phyloP scores from a whole-genome alignment of 2,113 vertebrate genomes.

The Grammomys surdaster region DNA sequence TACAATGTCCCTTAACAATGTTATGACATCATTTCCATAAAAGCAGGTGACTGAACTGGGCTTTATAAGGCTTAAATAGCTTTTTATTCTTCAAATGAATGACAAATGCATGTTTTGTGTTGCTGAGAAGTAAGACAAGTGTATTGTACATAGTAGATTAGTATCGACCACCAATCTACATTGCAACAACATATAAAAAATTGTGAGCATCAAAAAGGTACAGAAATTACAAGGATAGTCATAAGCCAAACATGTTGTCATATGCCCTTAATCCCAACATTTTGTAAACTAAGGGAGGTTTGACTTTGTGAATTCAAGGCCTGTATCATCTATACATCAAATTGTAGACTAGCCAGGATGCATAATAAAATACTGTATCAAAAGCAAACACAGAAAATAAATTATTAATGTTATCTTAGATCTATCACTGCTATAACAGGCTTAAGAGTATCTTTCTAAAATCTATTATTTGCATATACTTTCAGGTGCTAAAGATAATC shows the following conservation, averaged over 20 bases:
- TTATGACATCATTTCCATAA: neutral
- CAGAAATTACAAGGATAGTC: neutral
- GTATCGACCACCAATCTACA: neutral
- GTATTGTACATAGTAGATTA: neutral
- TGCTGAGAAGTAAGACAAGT: neutral
- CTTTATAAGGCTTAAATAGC: neutral
- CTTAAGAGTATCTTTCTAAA: neutral
- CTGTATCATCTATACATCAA: neutral
- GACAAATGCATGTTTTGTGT: neutral
- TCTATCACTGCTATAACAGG: neutral
- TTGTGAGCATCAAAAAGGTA: neutral
- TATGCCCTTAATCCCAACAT: neutral
- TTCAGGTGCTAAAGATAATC: neutral
- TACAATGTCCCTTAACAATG: neutral
- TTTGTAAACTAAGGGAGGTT: neutral
- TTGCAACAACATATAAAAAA: neutral
- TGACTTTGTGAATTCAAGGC: neutral
- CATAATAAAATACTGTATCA: accelerated
- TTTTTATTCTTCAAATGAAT: neutral
- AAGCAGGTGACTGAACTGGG: neutral
- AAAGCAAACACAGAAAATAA: neutral
- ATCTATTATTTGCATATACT: neutral
- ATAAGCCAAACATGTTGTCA: neutral
- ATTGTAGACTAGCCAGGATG: too few relatives aligned
- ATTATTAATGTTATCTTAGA: neutral